Conservation (phyloP, 2,888 invertebrate species). For the Microplitis manilae region DNA sequence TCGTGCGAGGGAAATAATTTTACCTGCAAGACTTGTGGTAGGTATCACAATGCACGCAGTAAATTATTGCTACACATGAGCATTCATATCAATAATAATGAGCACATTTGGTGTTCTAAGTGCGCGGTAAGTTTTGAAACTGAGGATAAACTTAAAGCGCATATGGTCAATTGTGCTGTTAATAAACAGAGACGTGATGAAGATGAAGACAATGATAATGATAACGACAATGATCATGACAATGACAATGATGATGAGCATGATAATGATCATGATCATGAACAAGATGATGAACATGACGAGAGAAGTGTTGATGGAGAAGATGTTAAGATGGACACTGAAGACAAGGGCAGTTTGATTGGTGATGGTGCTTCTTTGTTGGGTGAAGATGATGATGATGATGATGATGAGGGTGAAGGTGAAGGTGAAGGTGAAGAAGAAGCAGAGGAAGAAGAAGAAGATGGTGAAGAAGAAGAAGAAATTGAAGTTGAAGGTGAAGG, state of each 20-base stretch:
- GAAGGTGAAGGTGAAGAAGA: constrained; percentile 55
- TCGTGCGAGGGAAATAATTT: constrained; percentile 75
- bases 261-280: constrained; percentile 46
- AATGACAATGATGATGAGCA: constrained; percentile 51
- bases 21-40: constrained; percentile 74
- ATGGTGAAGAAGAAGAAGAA: constrained; percentile 54
- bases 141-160: constrained; percentile 61
- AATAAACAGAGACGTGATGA: constrained; percentile 54
- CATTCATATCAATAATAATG: constrained; percentile 73
- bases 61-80: constrained; percentile 75
- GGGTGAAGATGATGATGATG: constrained; percentile 51
- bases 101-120: constrained; percentile 61
- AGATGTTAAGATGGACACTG: constrained; percentile 55
- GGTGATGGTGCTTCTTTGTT: constrained; percentile 54
- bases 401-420: constrained; percentile 50
- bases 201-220: constrained; percentile 49
- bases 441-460: constrained; percentile 43
- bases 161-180: constrained; percentile 48
- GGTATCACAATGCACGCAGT: constrained; percentile 76
- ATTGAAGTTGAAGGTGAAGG: constrained; percentile 56
- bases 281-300: constrained; percentile 45
- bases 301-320: constrained; percentile 55
- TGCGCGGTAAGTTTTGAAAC: constrained; percentile 64
- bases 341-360: constrained; percentile 58
- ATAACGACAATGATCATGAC: constrained; percentile 52